Percentiles rank a stretch among this genome's conserved stretches.
phyloP scores from a whole-genome alignment of 2,113 vertebrate genomes.

The Tenrec ecaudatus region DNA sequence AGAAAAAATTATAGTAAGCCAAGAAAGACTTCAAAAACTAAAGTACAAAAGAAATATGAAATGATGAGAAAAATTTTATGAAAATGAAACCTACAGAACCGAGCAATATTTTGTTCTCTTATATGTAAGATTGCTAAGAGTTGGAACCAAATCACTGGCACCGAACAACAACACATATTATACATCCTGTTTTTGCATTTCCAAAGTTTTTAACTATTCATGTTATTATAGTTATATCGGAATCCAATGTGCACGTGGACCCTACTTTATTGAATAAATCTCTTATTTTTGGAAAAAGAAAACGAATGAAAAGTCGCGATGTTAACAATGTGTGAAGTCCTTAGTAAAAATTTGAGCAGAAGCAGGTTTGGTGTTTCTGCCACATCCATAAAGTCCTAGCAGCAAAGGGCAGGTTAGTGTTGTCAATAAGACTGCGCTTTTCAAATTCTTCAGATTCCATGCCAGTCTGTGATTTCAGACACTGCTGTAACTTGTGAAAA shows the following conservation, averaged over 20 bases:
- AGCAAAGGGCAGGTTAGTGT: constrained; percentile 62
- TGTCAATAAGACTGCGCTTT: constrained; percentile 66
- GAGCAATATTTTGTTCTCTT: neutral
- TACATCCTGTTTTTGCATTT: too few relatives aligned
- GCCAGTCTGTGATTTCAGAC: constrained; percentile 65
- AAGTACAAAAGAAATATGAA: too few relatives aligned
- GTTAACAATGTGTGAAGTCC: constrained; percentile 34
- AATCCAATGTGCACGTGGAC: neutral
- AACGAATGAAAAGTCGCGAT: neutral
- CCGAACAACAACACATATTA: too few relatives aligned
- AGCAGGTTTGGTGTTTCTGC: constrained; percentile 58
- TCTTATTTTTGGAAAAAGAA: neutral
- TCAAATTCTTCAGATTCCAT: constrained; percentile 45
- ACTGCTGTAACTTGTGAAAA: constrained; percentile 39
- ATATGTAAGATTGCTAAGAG: neutral
- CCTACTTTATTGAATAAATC: neutral
- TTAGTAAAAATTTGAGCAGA: constrained; percentile 67
- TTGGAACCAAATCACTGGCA: neutral
- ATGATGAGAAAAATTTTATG: too few relatives aligned
- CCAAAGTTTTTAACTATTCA: too few relatives aligned
- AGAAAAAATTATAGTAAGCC: too few relatives aligned
- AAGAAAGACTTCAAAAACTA: too few relatives aligned
- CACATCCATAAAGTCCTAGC: constrained; percentile 71
- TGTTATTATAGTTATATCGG: too few relatives aligned
- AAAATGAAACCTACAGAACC: too few relatives aligned